phyloP scores from a whole-genome alignment of 2,797 vertebrate genomes.

The Sebastes glaucus region DNA sequence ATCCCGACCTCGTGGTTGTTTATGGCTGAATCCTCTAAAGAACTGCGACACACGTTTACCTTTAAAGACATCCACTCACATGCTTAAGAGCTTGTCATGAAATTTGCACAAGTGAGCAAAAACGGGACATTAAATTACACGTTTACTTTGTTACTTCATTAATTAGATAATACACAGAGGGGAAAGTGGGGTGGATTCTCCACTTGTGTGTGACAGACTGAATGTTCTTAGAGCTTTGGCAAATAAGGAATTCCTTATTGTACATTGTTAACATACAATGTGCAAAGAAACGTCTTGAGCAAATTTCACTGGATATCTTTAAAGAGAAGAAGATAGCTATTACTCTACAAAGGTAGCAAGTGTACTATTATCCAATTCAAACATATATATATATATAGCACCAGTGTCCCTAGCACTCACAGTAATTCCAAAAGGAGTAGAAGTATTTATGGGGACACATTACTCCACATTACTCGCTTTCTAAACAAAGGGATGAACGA shows the following conservation, averaged over 20 bases:
- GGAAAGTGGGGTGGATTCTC: not conserved
- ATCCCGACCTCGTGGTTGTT: accelerated
- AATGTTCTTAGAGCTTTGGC: not conserved
- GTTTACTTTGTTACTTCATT: not conserved
- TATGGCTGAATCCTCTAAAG: too few species aligned
- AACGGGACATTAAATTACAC: not conserved
- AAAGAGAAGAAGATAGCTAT: not conserved
- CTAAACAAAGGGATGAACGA: not conserved
- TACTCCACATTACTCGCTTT: not conserved
- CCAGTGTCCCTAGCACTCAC: not conserved
- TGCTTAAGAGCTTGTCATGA: not conserved
- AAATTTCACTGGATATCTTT: conserved; percentile 16
- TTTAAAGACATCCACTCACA: conserved; percentile 4
- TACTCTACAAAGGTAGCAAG: not conserved
- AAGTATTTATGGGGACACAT: not conserved
- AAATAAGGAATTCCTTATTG: not conserved
- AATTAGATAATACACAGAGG: not conserved
- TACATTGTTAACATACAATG: not conserved
- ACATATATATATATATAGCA: not conserved
- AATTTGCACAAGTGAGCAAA: conserved; percentile 3
- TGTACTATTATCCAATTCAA: not conserved
- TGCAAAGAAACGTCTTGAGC: not conserved
- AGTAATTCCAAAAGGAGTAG: not conserved
- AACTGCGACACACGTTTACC: not conserved
- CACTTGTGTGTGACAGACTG: not conserved